phyloP scores from a whole-genome alignment of 2,797 vertebrate species.

The Sphaeramia orbicularis region DNA sequence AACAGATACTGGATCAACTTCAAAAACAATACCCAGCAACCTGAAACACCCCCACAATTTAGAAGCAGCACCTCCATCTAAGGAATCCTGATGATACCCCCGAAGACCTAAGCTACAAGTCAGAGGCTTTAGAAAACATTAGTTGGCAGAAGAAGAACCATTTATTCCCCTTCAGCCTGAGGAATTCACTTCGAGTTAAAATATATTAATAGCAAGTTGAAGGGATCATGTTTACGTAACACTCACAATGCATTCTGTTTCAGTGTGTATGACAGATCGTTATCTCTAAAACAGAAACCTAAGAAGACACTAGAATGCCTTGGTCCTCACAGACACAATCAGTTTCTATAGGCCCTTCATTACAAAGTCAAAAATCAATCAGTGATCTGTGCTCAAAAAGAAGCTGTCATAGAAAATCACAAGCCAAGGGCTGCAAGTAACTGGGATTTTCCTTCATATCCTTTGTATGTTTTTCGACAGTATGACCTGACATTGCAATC shows the following conservation, averaged over 20 bases:
- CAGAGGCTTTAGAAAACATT: not conserved
- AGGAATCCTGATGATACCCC: not conserved
- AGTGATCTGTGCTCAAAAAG: too few species aligned
- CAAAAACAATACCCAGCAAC: not conserved
- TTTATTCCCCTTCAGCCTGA: not conserved
- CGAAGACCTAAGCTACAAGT: not conserved
- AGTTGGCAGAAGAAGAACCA: not conserved
- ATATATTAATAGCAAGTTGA: slow-evolving; percentile 7
- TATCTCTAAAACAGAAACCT: not conserved
- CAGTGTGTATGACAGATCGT: slow-evolving; percentile 1
- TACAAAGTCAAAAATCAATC: too few species aligned
- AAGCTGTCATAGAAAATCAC: too few species aligned
- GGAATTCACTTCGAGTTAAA: not conserved
- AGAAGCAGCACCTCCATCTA: not conserved
- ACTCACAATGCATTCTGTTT: not conserved
- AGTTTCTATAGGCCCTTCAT: too few species aligned
- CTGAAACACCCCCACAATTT: not conserved
- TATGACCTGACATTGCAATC: too few species aligned
- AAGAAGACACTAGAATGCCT: not conserved
- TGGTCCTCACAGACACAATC: too few species aligned
- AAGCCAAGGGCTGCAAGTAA: too few species aligned
- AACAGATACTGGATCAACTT: too few species aligned
- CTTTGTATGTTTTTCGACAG: too few species aligned
- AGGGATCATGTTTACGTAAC: slow-evolving; percentile 7
- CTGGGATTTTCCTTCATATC: too few species aligned